Base-by-base conservation (phyloP, 1,140 invertebrate genomes). In the Oryctes rhinoceros region DNA sequence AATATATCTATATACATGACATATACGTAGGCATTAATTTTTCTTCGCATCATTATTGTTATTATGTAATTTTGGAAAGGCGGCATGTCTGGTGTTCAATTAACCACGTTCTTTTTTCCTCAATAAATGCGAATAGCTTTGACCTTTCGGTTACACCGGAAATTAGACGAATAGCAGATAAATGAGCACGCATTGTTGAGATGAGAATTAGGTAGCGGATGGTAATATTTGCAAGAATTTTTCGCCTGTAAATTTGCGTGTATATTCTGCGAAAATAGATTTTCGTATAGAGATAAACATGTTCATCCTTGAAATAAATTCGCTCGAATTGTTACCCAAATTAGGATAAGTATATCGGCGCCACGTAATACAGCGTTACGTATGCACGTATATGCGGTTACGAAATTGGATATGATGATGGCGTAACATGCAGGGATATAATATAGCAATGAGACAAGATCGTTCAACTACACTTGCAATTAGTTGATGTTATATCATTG, bases 71-170 rank as follows among this genome's bases (percentile, higher is more conserved):
- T 59, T 59, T 15, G 53, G 53, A 59, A 59, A 59, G 15, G 15
- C 18, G n/a, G 15, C 53, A n/a, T 18, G 53, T 59, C 53, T 59
- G 18, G 15, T 59, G 15, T 59, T 59, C 53, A 59, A 59, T 59
- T 59, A 59, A 59, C 13, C n/a, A 59, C 53, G 18, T 59, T 59
- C 15, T 59, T 59, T 59, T 59, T 59, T 30, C 24, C 13, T 59
- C 53, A 13, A n/a, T 44, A 44, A 44, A 44, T 7, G 5, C 5
- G 53, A 59, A 59, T 18, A 59, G 53, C 4, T 59, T 59, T 59
- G 53, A 59, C 53, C 53, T 59, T 59, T 59, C n/a, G 18, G 53
- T 59, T 59, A 59, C 53, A 59, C 53, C 53, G 53, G 53, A 59
- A 59, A 59, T 59, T 59, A 59, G 53, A 59, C 53, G 18, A 59